Percentiles rank a stretch among this genome's conserved stretches.
These are phyloP conservation scores for Tenebrosternarchus preto DNA, from an alignment of 2,113 vertebrate species.

Conservation along the genomic window DNA sequence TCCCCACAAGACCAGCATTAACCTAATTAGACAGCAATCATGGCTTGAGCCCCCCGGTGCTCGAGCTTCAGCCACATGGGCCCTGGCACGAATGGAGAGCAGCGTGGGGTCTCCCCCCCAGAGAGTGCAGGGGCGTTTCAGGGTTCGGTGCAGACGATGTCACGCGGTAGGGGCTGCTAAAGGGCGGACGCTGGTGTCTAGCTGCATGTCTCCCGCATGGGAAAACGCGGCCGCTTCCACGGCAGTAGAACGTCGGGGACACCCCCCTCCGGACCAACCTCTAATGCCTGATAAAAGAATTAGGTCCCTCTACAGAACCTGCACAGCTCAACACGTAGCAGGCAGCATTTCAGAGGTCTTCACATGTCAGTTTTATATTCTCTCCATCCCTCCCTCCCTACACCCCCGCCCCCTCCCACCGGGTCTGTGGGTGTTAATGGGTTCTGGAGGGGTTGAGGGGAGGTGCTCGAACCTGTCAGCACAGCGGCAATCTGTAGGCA, in stretches of 20 bases:
- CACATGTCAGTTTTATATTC: conserved; percentile 10
- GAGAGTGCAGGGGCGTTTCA: conserved; percentile 72
- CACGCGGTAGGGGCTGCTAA: conserved; percentile 75
- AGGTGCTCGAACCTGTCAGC: conserved; percentile 67
- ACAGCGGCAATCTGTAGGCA: conserved; percentile 44
- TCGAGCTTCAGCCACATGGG: conserved; percentile 49
- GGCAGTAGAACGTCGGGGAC: too few relatives aligned
- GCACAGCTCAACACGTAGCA: too few relatives aligned
- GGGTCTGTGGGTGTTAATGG: conserved; percentile 64
- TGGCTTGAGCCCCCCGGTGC: not conserved
- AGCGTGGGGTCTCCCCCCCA: conserved; percentile 62
- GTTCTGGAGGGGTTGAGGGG: conserved; percentile 20
- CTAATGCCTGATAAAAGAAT: too few relatives aligned
- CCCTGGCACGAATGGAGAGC: conserved; percentile 62
- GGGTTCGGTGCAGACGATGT: conserved; percentile 76
- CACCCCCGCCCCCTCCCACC: not conserved
- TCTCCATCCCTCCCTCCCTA: too few relatives aligned
- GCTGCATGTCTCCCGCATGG: too few relatives aligned
- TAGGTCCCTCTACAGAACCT: too few relatives aligned
- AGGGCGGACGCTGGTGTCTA: conserved; percentile 34
- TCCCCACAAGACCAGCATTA: too few relatives aligned
- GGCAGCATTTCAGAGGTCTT: not conserved
- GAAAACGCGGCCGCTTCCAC: too few relatives aligned
- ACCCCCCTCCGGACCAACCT: too few relatives aligned
- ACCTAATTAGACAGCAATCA: too few relatives aligned